Evolutionary conservation across 2,113 vertebrate species (phyloP).

Genomic region (Regulus satrapa): DNA sequence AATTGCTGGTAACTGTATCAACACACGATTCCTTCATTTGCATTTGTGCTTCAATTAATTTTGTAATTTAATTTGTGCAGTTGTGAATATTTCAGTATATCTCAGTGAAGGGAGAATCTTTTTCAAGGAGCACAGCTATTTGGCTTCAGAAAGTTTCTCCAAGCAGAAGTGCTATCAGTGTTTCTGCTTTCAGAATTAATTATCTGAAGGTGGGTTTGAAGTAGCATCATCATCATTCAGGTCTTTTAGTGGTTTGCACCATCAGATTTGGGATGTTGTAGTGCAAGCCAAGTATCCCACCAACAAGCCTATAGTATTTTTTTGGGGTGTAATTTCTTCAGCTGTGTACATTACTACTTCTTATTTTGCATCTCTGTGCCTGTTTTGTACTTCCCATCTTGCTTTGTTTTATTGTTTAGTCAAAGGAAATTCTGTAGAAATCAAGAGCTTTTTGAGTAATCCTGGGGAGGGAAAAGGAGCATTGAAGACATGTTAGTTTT

Average conservation of each 20-base stretch:
- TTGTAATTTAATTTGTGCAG: slow-evolving; percentile 19
- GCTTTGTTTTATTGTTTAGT: background rate
- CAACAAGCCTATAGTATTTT: background rate
- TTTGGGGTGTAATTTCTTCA: background rate
- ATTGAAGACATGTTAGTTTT: background rate
- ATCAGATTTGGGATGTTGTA: background rate
- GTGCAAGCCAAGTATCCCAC: background rate
- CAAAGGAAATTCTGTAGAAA: background rate
- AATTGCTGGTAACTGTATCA: slow-evolving; percentile 11
- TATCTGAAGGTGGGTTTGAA: background rate
- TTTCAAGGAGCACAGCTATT: background rate
- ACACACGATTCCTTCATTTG: background rate
- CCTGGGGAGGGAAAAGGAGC: background rate
- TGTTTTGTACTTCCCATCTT: background rate
- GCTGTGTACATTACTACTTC: background rate
- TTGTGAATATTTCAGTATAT: background rate
- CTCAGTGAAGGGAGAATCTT: background rate
- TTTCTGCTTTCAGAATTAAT: background rate
- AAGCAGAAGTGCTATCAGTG: background rate
- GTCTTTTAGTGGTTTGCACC: background rate
- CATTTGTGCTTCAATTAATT: slow-evolving; percentile 24
- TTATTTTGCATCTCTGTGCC: background rate
- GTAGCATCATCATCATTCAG: background rate
- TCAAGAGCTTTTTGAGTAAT: background rate
- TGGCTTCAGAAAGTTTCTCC: background rate